Percentiles rank a stretch among this genome's conserved stretches.
Evolutionary conservation across 92 coral and sea anemone genomes (phyloP).

Genomic region (Blastomussa wellsi): DNA sequence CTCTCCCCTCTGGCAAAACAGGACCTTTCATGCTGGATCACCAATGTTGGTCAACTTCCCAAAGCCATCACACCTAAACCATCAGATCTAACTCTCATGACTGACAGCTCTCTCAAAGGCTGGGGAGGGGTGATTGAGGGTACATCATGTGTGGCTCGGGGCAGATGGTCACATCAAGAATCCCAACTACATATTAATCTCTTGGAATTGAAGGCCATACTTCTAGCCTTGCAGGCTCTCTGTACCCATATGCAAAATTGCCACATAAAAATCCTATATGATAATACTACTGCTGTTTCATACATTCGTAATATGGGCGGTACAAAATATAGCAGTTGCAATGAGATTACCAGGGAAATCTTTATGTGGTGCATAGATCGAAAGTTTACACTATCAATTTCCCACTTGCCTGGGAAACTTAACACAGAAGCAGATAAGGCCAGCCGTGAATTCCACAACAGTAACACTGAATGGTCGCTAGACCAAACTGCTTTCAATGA

Average conservation of each 20-base stretch:
- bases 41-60: slow-evolving; percentile 32
- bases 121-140: slow-evolving; percentile 58
- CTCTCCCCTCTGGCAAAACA: slow-evolving; percentile 44
- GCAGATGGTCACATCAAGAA: slow-evolving; percentile 51
- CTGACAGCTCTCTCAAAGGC: slow-evolving; percentile 48
- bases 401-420: too few species aligned
- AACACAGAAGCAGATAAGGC: too few species aligned
- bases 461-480: slow-evolving; percentile 70
- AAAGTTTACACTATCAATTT: too few species aligned
- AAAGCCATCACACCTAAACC: slow-evolving; percentile 30
- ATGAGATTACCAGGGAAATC: too few species aligned
- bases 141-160: slow-evolving; percentile 33
- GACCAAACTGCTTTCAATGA: slow-evolving; percentile 35
- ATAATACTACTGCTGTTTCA: slow-evolving; percentile 53
- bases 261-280: slow-evolving; percentile 51
- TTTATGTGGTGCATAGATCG: too few species aligned
- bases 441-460: slow-evolving; percentile 38
- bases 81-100: background rate
- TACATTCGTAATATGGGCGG: slow-evolving; percentile 50
- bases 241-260: slow-evolving; percentile 28
- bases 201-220: slow-evolving; percentile 45
- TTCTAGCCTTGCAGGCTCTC: slow-evolving; percentile 38
- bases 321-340: slow-evolving; percentile 47
- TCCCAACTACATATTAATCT: slow-evolving; percentile 38
- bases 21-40: slow-evolving; percentile 56